phyloP scores from a whole-genome alignment of 2,797 vertebrate species.

The Clarias platycephalus region DNA sequence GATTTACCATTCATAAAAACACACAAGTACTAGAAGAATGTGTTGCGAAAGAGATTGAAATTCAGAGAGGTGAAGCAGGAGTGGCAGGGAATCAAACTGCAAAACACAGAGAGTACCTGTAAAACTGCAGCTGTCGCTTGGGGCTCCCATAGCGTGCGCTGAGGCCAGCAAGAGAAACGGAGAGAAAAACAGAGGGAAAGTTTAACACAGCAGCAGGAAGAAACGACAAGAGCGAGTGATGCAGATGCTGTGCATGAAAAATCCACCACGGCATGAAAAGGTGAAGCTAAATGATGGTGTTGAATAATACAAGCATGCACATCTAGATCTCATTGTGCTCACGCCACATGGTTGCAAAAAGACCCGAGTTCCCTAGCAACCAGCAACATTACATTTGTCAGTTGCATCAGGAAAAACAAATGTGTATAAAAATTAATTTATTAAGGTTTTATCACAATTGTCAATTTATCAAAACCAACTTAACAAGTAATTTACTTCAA shows the following conservation, averaged over 20 bases:
- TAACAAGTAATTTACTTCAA: too few relatives aligned
- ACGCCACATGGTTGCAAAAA: not conserved
- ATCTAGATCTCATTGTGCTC: not conserved
- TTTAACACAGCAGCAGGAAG: conserved; percentile 56
- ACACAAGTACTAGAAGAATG: not conserved
- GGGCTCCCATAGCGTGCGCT: conserved; percentile 98
- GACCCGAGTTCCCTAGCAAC: not conserved
- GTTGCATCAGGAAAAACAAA: not conserved
- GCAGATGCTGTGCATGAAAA: not conserved
- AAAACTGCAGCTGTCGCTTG: conserved; percentile 99
- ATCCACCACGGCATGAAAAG: not conserved
- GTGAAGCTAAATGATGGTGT: not conserved
- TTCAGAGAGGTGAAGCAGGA: conserved; percentile 12
- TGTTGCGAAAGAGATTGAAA: conserved; percentile 25
- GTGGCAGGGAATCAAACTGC: conserved; percentile 34
- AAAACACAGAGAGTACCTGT: conserved; percentile 87
- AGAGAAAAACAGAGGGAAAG: conserved; percentile 53
- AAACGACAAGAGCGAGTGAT: conserved; percentile 32
- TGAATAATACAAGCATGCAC: not conserved
- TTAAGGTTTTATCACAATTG: too few relatives aligned
- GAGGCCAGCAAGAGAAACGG: conserved; percentile 75
- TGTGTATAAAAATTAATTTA: too few relatives aligned
- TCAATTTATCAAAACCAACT: too few relatives aligned
- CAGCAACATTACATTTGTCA: not conserved
- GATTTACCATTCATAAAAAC: not conserved